Base-by-base conservation (phyloP, 1,140 invertebrate species). In the Calliphora vicina region DNA sequence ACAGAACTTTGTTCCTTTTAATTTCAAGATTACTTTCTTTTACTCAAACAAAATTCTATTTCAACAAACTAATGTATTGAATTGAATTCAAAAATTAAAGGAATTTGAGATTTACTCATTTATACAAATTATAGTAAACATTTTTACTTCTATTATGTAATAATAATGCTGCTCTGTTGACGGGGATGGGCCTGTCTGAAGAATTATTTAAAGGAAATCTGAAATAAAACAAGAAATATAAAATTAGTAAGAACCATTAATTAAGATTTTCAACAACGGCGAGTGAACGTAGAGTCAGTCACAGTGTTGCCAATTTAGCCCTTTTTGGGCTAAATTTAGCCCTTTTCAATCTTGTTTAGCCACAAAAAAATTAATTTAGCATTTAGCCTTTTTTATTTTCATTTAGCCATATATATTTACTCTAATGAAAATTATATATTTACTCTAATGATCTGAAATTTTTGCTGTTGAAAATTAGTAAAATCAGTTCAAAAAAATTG, bases 21-120 rank as follows among this genome's bases (percentile, higher is more conserved):
- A 43, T 78, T 43, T 43, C 17, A 43, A 78, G 42, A 10, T 78
- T 13, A 20, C n/a, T 10, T 76, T 76, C 29, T 76, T 42, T 10
- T 23, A 27, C 35, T 78, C 42, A n/a, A 27, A 73, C 8, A 42
- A 43, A 25, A 10, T 45, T 29, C 10, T n/a, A 23, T 29, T 43
- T 43, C 17, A 78, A 25, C n/a, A 15, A 43, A 20, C 35, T 76
- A 20, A 20, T 0, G 35, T 43, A 78, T 45, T 78, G 35, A 78
- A 78, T 78, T 13, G 23, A 78, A 78, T 78, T 78, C 35, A 78
- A 61, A 17, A 25, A 76, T n/a, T 29, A 35, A 23, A 35, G 2
- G 8, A 76, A 6, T 29, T 61, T 81, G 25, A 29, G 80, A 67
- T 61, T 81, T 81, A 81, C 80, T 81, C 26, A 61, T 81, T 81